These are phyloP conservation scores for Felis chaus DNA, from an alignment of 2,113 vertebrate genomes.

Conservation along the genomic window DNA sequence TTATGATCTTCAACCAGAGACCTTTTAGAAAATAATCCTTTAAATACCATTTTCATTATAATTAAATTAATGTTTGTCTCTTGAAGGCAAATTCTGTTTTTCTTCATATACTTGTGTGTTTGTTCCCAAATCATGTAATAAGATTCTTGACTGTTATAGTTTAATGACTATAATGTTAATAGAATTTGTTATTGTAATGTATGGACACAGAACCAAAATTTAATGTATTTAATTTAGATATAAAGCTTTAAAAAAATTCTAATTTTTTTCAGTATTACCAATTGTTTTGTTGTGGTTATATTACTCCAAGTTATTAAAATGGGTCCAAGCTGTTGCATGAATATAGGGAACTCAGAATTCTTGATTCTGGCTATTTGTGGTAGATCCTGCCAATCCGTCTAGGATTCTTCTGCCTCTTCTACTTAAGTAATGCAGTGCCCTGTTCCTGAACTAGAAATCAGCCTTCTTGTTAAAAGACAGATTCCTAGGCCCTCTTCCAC, in stretches of 20 bases:
- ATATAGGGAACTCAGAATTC: neutral
- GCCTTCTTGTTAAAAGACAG: neutral
- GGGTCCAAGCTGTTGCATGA: neutral
- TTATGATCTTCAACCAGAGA: neutral
- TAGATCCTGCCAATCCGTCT: neutral
- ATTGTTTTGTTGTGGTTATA: conserved; percentile 32
- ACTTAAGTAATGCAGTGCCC: neutral
- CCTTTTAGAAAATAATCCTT: conserved; percentile 21
- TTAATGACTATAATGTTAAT: conserved; percentile 18
- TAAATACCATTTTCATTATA: conserved; percentile 23
- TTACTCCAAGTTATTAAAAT: neutral
- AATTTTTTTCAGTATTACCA: neutral
- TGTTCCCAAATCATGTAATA: conserved; percentile 27
- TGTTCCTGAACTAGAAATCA: neutral
- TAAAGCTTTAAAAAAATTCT: conserved; percentile 15
- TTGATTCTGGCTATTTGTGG: neutral
- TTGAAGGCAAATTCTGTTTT: conserved; percentile 50
- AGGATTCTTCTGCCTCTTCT: neutral
- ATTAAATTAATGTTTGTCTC: conserved; percentile 27
- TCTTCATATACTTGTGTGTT: neutral
- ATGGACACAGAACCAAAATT: neutral
- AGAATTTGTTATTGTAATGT: neutral
- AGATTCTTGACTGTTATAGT: neutral
- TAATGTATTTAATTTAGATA: neutral
- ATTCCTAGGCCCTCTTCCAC: neutral